A percentile compares a stretch with the other conserved stretches of the same genome.
Evolutionary conservation across 1,140 invertebrate species (phyloP).

Genomic region (Dendroctonus ponderosae): DNA sequence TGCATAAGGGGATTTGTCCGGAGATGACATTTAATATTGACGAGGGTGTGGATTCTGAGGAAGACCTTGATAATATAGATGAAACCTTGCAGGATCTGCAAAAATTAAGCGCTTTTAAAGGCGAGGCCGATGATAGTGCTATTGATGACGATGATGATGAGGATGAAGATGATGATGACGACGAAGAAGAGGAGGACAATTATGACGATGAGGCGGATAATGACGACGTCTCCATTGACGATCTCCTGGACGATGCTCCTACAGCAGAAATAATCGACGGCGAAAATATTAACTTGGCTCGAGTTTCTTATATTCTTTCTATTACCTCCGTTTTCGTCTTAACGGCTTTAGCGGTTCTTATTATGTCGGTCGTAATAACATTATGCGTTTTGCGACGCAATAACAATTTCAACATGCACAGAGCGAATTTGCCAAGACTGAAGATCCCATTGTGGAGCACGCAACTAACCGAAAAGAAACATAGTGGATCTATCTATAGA

Average conservation of each 20-base stretch:
- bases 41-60: slow-evolving; percentile 43
- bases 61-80: slow-evolving; percentile 41
- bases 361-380: slow-evolving; percentile 40
- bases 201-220: slow-evolving; percentile 46
- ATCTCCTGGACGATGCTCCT: slow-evolving; percentile 41
- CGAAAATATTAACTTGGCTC: slow-evolving; percentile 31
- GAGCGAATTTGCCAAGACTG: slow-evolving; percentile 42
- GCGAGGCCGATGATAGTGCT: slow-evolving; percentile 30
- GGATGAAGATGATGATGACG: slow-evolving; percentile 44
- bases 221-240: slow-evolving; percentile 43
- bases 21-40: slow-evolving; percentile 34
- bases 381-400: slow-evolving; percentile 42
- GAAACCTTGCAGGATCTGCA: too few species aligned
- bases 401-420: slow-evolving; percentile 39
- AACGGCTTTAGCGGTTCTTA: slow-evolving; percentile 52
- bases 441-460: slow-evolving; percentile 44
- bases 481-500: slow-evolving; percentile 47
- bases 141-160: slow-evolving; percentile 43
- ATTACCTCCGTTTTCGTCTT: slow-evolving; percentile 51
- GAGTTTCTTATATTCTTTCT: slow-evolving; percentile 45
- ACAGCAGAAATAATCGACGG: slow-evolving; percentile 23
- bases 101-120: background rate
- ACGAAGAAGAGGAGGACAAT: slow-evolving; percentile 47
- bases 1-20: slow-evolving; percentile 24
- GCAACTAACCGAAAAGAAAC: slow-evolving; percentile 42